Conservation (phyloP, 2,113 vertebrate genomes). For the Bambusicola thoracicus region DNA sequence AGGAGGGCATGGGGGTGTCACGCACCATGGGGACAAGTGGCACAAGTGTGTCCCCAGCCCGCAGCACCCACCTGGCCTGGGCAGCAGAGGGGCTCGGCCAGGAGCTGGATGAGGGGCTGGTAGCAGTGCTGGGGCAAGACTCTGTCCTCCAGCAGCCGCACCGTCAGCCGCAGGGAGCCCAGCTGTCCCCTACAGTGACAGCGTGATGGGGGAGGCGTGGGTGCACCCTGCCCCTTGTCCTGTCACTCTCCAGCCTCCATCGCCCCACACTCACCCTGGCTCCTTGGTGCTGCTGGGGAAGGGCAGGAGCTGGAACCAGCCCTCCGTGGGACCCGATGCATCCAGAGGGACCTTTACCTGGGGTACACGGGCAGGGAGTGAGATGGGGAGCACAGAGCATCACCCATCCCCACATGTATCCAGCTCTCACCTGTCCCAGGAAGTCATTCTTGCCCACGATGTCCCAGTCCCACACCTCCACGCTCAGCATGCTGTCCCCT, state of each 20-base stretch:
- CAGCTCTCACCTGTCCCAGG: constrained; percentile 84
- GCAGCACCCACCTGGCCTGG: constrained; percentile 73
- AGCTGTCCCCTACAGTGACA: constrained; percentile 77
- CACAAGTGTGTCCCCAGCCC: neutral
- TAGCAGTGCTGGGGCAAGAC: constrained; percentile 84
- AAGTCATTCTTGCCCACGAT: constrained; percentile 95
- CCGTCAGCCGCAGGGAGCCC: constrained; percentile 87
- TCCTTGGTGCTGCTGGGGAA: constrained; percentile 77
- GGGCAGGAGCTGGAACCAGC: constrained; percentile 91
- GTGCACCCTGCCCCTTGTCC: accelerated
- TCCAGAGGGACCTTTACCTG: constrained; percentile 86
- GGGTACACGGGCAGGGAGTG: neutral
- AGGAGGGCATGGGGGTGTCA: accelerated
- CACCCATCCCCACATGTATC: accelerated
- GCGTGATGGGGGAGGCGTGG: accelerated
- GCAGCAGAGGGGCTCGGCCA: constrained; percentile 83
- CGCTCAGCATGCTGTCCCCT: constrained; percentile 56
- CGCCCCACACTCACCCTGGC: accelerated
- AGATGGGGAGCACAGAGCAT: accelerated
- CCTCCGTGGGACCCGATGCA: constrained; percentile 74
- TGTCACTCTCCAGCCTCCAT: neutral
- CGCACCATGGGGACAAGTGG: accelerated
- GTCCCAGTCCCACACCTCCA: constrained; percentile 95
- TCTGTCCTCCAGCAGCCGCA: constrained; percentile 84
- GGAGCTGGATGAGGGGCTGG: constrained; percentile 86